Evolutionary conservation across 2,888 invertebrate species (phyloP), one percentile per base, ranked within the genome.

Genomic region (Malacosoma neustria): DNA sequence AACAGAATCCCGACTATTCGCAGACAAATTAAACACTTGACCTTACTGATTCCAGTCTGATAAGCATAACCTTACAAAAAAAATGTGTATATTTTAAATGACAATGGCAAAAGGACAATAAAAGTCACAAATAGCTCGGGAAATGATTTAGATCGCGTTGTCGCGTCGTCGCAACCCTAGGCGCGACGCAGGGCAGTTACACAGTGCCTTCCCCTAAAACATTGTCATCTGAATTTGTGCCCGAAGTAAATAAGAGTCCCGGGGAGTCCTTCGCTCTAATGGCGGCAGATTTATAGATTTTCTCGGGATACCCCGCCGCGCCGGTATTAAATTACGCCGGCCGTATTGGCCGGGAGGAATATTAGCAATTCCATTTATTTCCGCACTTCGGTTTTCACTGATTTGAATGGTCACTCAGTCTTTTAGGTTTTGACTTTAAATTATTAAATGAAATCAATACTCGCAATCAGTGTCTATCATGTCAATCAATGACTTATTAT

Each of bases 141-240:
- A 43, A 44, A 44, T 44, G 38, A 48, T 48, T 42, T 43, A 41
- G 31, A 11, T 11, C n/a, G 13, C 12, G 29, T 31, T 11, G 22
- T 22, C 22, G 22, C 22, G 22, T 22, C 22, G 48, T 22, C 59
- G 14, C 74, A 81, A 55, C 82, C 84, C 82, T 82, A 65, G 41
- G 43, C 48, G 43, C 39, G 45, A 50, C 61, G 54, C 57, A 61
- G 74, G 77, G 72, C 79, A 76, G 75, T 79, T 72, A 80, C 76
- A 69, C 70, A 67, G 71, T 73, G 72, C 74, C 79, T 82, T 84
- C 82, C 84, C 85, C 84, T 79, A 84, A 82, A 85, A 85, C 85
- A 85, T 85, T 85, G 85, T 85, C 85, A 85, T 85, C 85, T 84
- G 81, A 85, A 84, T 84, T 85, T 80, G 84, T 81, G 84, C 81